Percentiles rank a stretch among this genome's conserved stretches.
These are phyloP conservation scores for Pseudochromis fuscus DNA, from an alignment of 2,797 vertebrate genomes.

Conservation along the genomic window DNA sequence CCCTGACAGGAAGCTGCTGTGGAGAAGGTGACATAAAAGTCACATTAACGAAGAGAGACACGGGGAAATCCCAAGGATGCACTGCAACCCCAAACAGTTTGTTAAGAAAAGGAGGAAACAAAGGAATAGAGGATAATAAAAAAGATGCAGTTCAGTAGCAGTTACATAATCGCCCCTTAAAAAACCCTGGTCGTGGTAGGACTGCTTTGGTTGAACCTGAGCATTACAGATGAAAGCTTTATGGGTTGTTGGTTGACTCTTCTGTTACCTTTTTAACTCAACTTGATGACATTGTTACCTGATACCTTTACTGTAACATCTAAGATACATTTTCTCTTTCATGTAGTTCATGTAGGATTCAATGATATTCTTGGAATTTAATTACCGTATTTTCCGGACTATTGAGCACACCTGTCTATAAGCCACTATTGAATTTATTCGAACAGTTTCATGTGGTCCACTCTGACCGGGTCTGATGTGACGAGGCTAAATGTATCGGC, in stretches of 20 bases:
- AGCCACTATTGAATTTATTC: too few species aligned
- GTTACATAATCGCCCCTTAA: too few species aligned
- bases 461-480: too few species aligned
- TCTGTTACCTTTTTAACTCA: not conserved
- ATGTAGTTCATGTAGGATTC: not conserved
- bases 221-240: not conserved
- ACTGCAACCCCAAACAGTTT: not conserved
- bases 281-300: not conserved
- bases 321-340: not conserved
- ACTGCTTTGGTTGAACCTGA: not conserved
- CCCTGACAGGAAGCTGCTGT: constrained; percentile 8
- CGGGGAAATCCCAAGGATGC: constrained; percentile 20
- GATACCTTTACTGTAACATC: not conserved
- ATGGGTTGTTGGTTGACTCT: not conserved
- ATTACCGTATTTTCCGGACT: too few species aligned
- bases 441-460: too few species aligned
- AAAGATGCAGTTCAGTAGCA: too few species aligned
- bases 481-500: too few species aligned
- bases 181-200: too few species aligned
- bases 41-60: not conserved
- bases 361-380: too few species aligned
- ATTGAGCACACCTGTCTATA: too few species aligned
- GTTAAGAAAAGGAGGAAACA: not conserved
- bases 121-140: not conserved
- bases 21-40: constrained; percentile 13